Evolutionary conservation across 2,888 invertebrate genomes (phyloP), one percentile per base, ranked within the genome.

Genomic region (Terebella lapidaria): DNA sequence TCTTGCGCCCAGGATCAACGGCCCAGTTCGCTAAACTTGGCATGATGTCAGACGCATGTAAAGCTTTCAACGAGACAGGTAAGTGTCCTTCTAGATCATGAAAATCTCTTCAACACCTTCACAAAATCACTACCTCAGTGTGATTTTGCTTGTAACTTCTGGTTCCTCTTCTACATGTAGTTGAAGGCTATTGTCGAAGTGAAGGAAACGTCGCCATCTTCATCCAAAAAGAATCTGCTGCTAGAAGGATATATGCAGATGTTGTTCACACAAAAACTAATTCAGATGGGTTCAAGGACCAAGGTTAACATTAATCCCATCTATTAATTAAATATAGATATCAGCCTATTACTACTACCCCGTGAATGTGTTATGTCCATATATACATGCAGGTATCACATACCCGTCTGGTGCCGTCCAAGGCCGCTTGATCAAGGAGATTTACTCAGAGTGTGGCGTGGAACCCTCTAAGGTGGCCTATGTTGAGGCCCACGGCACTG

Each of bases 401-500:
- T 85, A 83, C 72, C 85, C 85, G 55, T 82, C 82, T 53, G 84
- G 85, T 83, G 65, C 86, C 83, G 74, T 86, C 88, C 76, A 94
- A 90, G 80, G 85, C 83, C 67, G 73, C 29, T 77, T 87, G 24
- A 73, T 86, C 46, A 72, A 80, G 49, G 93, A 94, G 80, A 89
- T 94, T 0, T 97, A 96, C 82, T 84, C 83, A 4, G 93, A 94
- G 81, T 87, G 87, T 45, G 87, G 88, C 1, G 81, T 99, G 57
- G 87, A 89, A 71, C 96, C 97, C 2, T 80, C 83, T 56, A 88
- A 90, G 58, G 91, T 99, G 0, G 84, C 83, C 2, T 99, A 96
- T 81, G 89, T 99, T 1, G 99, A 99, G 82, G 94, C 96, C 56
- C 99, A 99, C 82, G 97, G 97, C 58, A 99, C 97, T 24, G 99